Evolutionary conservation across 1,140 invertebrate genomes (phyloP).

Genomic region (Musca vetustissima): DNA sequence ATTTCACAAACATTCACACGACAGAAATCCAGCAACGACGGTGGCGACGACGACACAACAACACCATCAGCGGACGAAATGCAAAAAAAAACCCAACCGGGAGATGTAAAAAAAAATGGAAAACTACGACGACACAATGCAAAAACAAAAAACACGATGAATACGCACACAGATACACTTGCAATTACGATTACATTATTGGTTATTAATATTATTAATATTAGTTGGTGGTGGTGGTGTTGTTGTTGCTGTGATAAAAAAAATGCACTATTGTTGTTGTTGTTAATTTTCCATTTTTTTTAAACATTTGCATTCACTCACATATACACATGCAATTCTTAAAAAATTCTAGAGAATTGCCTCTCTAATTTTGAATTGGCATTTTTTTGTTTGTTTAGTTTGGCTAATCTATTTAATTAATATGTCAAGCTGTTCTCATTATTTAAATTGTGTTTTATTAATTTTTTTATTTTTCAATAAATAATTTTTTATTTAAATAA

Average conservation of each 20-base stretch:
- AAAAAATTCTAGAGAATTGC: not conserved
- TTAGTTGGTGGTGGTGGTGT: not conserved
- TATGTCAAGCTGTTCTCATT: not conserved
- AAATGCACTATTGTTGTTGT: not conserved
- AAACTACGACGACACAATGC: not conserved
- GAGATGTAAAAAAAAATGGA: constrained; percentile 19
- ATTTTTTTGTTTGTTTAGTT: no score
- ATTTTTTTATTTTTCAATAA: no score
- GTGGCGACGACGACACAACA: not conserved
- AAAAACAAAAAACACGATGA: not conserved
- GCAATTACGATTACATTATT: no score
- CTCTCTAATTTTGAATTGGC: not conserved
- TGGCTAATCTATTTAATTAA: not conserved
- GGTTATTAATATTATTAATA: not conserved
- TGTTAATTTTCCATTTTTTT: not conserved
- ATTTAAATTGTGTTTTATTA: no score
- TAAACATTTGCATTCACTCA: not conserved
- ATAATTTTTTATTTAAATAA: no score
- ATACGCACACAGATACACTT: constrained; percentile 3
- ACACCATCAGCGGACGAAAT: not conserved
- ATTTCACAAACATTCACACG: constrained; percentile 3
- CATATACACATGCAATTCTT: not conserved
- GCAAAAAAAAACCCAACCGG: constrained; percentile 3
- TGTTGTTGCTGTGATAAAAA: not conserved
- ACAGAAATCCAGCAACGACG: not conserved